phyloP scores from a whole-genome alignment of 2,113 vertebrate species.

The Amblyornis subalaris region DNA sequence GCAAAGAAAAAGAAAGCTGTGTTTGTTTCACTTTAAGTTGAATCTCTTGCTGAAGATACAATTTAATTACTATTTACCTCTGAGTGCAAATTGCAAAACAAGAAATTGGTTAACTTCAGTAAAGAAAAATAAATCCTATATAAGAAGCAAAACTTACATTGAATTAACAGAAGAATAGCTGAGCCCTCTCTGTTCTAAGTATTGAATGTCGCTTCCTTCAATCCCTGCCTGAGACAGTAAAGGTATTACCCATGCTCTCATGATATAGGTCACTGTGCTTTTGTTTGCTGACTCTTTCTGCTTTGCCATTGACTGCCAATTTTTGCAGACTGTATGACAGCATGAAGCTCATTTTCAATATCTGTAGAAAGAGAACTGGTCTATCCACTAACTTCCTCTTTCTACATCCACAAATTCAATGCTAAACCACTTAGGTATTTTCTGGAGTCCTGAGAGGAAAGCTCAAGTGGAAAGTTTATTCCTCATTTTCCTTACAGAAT shows the following conservation, averaged over 20 bases:
- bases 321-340: background rate
- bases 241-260: background rate
- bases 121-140: background rate
- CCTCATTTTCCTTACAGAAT: background rate
- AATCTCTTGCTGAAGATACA: background rate
- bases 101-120: background rate
- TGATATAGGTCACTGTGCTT: background rate
- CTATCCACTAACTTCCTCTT: background rate
- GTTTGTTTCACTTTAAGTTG: background rate
- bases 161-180: background rate
- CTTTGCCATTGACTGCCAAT: fast-evolving
- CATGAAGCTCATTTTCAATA: background rate
- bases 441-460: background rate
- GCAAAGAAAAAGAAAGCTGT: background rate
- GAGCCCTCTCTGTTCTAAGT: background rate
- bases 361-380: background rate
- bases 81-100: background rate
- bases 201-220: background rate
- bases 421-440: background rate
- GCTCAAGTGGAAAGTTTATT: background rate
- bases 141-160: background rate
- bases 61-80: background rate
- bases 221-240: background rate
- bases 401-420: background rate
- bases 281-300: background rate